Conservation (phyloP, 2,113 vertebrate species). For the Diadophis punctatus region DNA sequence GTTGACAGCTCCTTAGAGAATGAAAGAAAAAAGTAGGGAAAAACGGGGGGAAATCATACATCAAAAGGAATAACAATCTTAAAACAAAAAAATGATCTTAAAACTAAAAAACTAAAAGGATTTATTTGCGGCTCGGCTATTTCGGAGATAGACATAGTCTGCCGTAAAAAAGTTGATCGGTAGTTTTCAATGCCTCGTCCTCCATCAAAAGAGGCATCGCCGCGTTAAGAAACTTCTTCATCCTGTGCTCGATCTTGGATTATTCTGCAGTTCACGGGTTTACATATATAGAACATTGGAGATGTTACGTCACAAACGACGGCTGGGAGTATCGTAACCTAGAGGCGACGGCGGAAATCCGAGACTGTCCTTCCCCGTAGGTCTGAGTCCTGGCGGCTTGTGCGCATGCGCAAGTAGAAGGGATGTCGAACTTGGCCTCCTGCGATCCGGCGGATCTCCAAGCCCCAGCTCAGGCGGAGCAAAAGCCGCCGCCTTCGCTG, state of each 20-base stretch:
- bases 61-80: neutral
- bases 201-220: neutral
- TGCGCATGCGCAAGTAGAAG: neutral
- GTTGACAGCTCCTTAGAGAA: neutral
- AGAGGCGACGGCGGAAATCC: neutral
- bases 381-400: neutral
- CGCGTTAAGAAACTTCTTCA: neutral
- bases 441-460: neutral
- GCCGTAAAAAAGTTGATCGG: neutral
- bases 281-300: neutral
- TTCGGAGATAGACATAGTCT: neutral
- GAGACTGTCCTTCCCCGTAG: neutral
- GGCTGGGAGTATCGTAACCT: neutral
- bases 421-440: conserved; percentile 36
- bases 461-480: conserved; percentile 68
- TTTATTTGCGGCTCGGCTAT: neutral
- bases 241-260: neutral
- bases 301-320: neutral
- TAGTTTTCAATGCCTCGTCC: neutral
- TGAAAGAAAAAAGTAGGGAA: neutral
- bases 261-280: neutral
- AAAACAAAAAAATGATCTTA: neutral
- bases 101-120: neutral
- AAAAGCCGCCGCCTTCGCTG: conserved; percentile 81
- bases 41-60: neutral